Percentiles rank a stretch among this genome's conserved stretches.
Evolutionary conservation across 2,113 vertebrate species (phyloP).

Genomic region (Burhinus oedicnemus): DNA sequence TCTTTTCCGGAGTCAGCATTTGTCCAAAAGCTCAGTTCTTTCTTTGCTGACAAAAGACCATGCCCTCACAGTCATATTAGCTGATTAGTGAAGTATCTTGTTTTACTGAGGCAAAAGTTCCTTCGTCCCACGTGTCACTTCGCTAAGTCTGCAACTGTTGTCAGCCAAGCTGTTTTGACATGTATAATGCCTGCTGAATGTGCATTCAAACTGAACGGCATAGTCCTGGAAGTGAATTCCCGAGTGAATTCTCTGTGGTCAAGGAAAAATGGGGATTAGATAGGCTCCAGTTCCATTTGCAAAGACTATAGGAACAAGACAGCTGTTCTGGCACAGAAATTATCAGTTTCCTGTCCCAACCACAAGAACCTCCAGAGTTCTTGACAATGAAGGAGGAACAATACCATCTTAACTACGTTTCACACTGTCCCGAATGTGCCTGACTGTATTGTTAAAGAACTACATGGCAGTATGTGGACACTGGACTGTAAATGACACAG

Average conservation of each 20-base stretch:
- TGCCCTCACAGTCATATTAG: neutral
- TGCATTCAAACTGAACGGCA: neutral
- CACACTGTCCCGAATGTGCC: accelerated
- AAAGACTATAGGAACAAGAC: neutral
- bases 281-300: neutral
- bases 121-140: neutral
- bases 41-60: neutral
- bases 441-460: neutral
- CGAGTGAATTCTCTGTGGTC: neutral
- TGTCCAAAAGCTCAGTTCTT: neutral
- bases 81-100: neutral
- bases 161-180: neutral
- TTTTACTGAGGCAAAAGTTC: neutral
- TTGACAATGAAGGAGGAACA: neutral
- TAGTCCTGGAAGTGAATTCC: neutral
- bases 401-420: neutral
- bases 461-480: neutral
- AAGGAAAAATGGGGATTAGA: neutral
- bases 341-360: neutral
- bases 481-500: neutral
- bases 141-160: neutral
- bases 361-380: neutral
- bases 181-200: neutral
- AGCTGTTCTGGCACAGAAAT: neutral
- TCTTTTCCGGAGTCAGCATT: neutral